phyloP scores from a whole-genome alignment of 1,140 invertebrate species.

The Bombus pascuorum region DNA sequence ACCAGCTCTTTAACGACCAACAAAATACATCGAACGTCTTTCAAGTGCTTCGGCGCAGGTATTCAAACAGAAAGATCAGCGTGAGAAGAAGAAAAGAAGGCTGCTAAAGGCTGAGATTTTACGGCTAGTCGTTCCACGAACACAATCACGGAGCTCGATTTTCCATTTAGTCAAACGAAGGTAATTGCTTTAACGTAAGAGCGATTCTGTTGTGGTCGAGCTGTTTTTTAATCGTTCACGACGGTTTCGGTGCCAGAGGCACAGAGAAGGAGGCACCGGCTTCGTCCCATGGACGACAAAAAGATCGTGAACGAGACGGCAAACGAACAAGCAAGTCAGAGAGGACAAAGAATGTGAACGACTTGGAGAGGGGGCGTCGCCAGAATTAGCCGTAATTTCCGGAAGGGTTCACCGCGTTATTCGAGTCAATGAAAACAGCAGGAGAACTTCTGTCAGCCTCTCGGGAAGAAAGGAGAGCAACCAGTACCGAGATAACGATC shows the following conservation, averaged over 20 bases:
- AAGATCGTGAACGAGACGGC: not conserved
- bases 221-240: not conserved
- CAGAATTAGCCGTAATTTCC: constrained; percentile 54
- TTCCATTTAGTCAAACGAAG: constrained; percentile 31
- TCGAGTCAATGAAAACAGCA: constrained; percentile 2
- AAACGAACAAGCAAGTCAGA: constrained; percentile 8
- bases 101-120: not conserved
- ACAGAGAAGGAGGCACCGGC: not conserved
- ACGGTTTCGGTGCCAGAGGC: not conserved
- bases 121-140: not conserved
- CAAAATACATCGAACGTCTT: not conserved
- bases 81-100: not conserved
- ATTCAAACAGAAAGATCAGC: not conserved
- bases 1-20: not conserved
- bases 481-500: constrained; percentile 39
- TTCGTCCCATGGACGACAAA: not conserved
- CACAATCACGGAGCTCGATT: constrained; percentile 3
- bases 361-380: not conserved
- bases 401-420: not conserved
- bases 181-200: constrained; percentile 16
- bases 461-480: constrained; percentile 19
- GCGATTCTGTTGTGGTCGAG: not conserved
- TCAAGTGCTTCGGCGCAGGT: not conserved
- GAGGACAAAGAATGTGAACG: constrained; percentile 37
- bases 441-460: not conserved